These are phyloP conservation scores for Enteromius viviparus DNA, from an alignment of 2,797 vertebrate genomes.

Conservation along the genomic window DNA sequence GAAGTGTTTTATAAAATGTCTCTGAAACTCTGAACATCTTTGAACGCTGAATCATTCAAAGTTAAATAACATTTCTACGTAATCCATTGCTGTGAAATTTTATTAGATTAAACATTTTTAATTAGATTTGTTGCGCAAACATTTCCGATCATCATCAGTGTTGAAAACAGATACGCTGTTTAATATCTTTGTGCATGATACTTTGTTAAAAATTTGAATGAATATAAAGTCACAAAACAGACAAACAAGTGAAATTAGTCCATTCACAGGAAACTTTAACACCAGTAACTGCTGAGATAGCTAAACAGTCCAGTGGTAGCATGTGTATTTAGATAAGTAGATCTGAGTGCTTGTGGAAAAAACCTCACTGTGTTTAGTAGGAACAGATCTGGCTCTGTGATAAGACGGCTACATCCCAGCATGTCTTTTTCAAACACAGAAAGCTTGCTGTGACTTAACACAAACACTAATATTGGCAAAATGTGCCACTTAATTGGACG, in stretches of 20 bases:
- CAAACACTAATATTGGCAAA: conserved; percentile 50
- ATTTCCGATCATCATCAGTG: neutral
- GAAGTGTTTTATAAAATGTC: neutral
- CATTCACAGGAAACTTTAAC: neutral
- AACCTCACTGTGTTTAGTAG: conserved; percentile 48
- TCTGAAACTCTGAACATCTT: no score
- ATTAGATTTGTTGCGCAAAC: neutral
- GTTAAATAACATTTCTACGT: neutral
- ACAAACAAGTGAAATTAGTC: neutral
- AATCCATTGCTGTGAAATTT: neutral
- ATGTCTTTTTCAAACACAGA: conserved; percentile 60
- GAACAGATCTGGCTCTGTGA: conserved; percentile 61
- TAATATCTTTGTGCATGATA: neutral
- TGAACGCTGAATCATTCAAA: neutral
- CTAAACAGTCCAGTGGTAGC: neutral
- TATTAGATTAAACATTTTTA: neutral
- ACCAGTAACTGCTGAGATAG: neutral
- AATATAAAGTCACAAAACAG: neutral
- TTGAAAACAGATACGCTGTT: neutral
- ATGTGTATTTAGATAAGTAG: conserved; percentile 24
- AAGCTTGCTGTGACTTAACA: conserved; percentile 52
- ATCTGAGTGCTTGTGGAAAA: conserved; percentile 34
- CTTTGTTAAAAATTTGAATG: no score
- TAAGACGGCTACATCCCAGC: conserved; percentile 34
- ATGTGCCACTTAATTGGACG: conserved; percentile 13